phyloP scores from a whole-genome alignment of 1,140 invertebrate species.

The Drosophila ambigua region DNA sequence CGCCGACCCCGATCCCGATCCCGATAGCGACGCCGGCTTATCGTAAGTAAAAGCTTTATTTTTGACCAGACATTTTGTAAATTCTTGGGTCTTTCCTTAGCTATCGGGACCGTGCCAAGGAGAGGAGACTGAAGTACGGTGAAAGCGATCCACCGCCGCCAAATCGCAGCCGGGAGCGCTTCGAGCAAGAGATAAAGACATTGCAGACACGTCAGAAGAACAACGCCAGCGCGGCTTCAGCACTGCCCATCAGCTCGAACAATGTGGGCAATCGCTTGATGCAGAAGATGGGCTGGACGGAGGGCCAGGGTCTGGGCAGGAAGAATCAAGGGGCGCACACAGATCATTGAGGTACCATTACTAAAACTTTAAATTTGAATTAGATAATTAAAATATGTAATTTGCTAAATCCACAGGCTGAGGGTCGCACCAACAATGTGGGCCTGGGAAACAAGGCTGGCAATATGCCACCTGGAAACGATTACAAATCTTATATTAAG shows the following conservation, averaged over 20 bases:
- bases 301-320: slow-evolving; percentile 97
- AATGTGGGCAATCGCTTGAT: slow-evolving; percentile 96
- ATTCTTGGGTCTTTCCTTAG: slow-evolving; percentile 72
- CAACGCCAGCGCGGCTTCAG: slow-evolving; percentile 70
- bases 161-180: slow-evolving; percentile 89
- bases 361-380: too few relatives aligned
- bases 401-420: slow-evolving; percentile 51
- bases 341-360: slow-evolving; percentile 91
- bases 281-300: slow-evolving; percentile 99
- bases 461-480: slow-evolving; percentile 89
- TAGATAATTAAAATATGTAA: neutral
- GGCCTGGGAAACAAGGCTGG: slow-evolving; percentile 89
- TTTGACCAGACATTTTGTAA: neutral
- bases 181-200: slow-evolving; percentile 84
- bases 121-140: slow-evolving; percentile 96
- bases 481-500: slow-evolving; percentile 95
- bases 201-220: slow-evolving; percentile 63
- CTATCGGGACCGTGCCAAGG: slow-evolving; percentile 98
- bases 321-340: slow-evolving; percentile 97
- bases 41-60: slow-evolving; percentile 40
- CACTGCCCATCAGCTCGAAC: slow-evolving; percentile 89
- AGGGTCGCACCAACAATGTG: slow-evolving; percentile 86
- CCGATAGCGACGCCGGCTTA: slow-evolving; percentile 29
- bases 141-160: slow-evolving; percentile 90
- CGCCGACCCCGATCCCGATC: too few relatives aligned